A percentile compares a stretch with the other conserved stretches of the same genome.
phyloP scores from a whole-genome alignment of 2,113 vertebrate species.

The Spea bombifrons region DNA sequence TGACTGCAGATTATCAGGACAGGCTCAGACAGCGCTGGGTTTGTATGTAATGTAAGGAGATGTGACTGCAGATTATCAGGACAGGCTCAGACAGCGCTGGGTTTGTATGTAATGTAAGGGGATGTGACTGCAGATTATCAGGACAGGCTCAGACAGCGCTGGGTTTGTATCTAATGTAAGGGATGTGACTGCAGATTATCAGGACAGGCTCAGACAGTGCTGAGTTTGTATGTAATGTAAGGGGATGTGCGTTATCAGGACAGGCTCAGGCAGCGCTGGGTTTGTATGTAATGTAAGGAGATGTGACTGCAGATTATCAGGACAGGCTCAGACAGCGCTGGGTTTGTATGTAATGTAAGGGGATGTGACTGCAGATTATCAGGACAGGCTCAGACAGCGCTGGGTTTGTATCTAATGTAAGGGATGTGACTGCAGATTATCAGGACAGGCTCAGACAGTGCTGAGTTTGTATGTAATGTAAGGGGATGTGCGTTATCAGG shows the following conservation, averaged over 20 bases:
- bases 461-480: not conserved
- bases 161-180: not conserved
- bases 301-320: no score
- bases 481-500: no score
- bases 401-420: no score
- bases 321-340: no score
- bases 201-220: constrained; percentile 5
- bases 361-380: no score
- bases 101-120: no score
- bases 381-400: no score
- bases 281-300: no score
- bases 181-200: not conserved
- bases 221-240: not conserved
- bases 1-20: not conserved
- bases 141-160: no score
- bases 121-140: no score
- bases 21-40: not conserved
- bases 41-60: not conserved
- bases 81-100: not conserved
- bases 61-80: not conserved
- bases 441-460: not conserved
- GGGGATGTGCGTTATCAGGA: not conserved
- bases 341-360: no score
- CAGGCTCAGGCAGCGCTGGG: no score
- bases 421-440: not conserved